A percentile compares a stretch with the other conserved stretches of the same genome.
These are phyloP conservation scores for Simalia tracyae DNA, from an alignment of 2,797 vertebrate species.

Conservation along the genomic window DNA sequence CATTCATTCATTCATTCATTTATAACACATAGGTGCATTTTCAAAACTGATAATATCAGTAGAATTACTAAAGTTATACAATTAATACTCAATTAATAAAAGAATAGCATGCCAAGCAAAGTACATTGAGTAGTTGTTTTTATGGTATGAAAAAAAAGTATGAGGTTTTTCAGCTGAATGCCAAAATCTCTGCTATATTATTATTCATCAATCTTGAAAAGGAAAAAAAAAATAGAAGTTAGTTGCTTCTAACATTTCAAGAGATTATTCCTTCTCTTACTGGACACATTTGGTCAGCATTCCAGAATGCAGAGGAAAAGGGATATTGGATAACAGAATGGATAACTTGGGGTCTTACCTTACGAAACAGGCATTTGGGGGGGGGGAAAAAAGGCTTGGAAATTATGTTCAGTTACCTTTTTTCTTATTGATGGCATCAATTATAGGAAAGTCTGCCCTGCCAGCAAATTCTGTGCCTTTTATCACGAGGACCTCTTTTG, in stretches of 20 bases:
- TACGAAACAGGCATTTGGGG: not conserved
- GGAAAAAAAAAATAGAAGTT: not conserved
- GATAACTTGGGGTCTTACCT: not conserved
- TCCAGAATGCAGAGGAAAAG: not conserved
- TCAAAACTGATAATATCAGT: not conserved
- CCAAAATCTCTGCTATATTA: not conserved
- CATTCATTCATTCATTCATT: not conserved
- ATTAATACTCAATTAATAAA: not conserved
- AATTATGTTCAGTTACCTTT: slow-evolving; percentile 1
- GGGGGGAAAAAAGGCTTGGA: not conserved
- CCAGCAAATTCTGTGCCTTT: slow-evolving; percentile 11
- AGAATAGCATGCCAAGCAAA: not conserved
- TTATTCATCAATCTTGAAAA: not conserved
- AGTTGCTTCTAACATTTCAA: not conserved
- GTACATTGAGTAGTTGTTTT: not conserved
- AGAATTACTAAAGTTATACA: not conserved
- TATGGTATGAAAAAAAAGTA: not conserved
- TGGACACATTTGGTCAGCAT: not conserved
- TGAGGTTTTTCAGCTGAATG: not conserved
- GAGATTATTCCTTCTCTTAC: not conserved
- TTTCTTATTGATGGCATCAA: not conserved
- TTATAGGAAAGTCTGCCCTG: not conserved
- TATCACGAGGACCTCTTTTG: not conserved
- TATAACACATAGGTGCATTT: not conserved
- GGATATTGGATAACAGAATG: not conserved